Percentiles rank a stretch among this genome's conserved stretches.
phyloP scores from a whole-genome alignment of 2,888 invertebrate species.

The Allygus modestus region DNA sequence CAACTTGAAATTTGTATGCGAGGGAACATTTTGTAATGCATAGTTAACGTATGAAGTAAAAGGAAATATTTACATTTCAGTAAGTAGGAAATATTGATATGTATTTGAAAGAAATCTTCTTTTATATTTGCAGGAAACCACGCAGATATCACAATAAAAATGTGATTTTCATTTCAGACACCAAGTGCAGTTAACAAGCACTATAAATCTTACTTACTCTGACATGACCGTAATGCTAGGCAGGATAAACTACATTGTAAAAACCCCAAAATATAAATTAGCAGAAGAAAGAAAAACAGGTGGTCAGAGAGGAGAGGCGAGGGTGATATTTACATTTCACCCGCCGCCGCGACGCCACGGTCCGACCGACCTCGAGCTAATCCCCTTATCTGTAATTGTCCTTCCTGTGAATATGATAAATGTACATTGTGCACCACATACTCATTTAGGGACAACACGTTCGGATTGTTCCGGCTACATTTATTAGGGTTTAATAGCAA shows the following conservation, averaged over 20 bases:
- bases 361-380: not conserved
- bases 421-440: slow-evolving; percentile 12
- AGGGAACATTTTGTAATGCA: no score
- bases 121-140: no score
- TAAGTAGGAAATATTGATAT: no score
- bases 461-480: not conserved
- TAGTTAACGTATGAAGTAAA: no score
- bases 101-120: no score
- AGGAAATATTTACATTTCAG: no score
- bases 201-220: no score
- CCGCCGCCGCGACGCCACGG: not conserved
- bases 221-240: not conserved
- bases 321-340: slow-evolving; percentile 42
- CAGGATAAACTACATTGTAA: slow-evolving; percentile 6
- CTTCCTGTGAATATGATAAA: slow-evolving; percentile 44
- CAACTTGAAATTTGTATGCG: no score
- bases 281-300: slow-evolving; percentile 40
- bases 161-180: no score
- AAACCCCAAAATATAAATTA: slow-evolving; percentile 39
- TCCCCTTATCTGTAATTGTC: slow-evolving; percentile 46
- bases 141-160: no score
- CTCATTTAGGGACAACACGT: slow-evolving; percentile 3
- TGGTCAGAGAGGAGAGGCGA: slow-evolving; percentile 10
- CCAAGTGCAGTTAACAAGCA: no score
- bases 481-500: no score